phyloP scores from a whole-genome alignment of 1,140 invertebrate species.

The Meloidogyne chitwoodi region DNA sequence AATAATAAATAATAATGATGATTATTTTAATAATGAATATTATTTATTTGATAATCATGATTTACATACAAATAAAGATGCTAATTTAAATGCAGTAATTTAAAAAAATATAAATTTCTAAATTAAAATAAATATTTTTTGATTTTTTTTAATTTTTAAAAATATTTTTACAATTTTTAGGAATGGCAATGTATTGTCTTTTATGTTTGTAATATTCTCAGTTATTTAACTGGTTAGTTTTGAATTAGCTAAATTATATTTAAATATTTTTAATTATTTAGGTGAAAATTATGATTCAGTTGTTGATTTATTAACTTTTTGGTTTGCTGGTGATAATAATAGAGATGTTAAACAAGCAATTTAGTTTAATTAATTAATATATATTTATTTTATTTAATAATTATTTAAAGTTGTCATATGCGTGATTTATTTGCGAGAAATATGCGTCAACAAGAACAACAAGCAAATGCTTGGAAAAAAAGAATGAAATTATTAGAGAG shows the following conservation, averaged over 20 bases:
- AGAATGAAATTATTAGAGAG: slow-evolving; percentile 11
- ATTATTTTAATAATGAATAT: not conserved
- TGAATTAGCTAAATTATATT: not conserved
- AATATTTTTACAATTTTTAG: slow-evolving; percentile 10
- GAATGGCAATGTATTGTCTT: slow-evolving; percentile 46
- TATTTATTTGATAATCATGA: slow-evolving; percentile 1
- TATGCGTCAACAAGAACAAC: slow-evolving; percentile 25
- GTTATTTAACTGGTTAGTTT: slow-evolving; percentile 31
- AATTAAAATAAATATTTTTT: not conserved
- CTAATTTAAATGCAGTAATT: slow-evolving; percentile 24
- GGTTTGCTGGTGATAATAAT: slow-evolving; percentile 34
- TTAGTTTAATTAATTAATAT: slow-evolving; percentile 10
- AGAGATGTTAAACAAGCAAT: slow-evolving; percentile 42
- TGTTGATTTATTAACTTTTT: slow-evolving; percentile 38
- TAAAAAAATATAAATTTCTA: not conserved
- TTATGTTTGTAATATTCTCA: slow-evolving; percentile 44
- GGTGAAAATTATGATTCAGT: slow-evolving; percentile 44
- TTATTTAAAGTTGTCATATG: slow-evolving; percentile 25
- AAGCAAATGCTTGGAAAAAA: slow-evolving; percentile 6
- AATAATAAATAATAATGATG: not conserved
- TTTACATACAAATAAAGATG: slow-evolving; percentile 16
- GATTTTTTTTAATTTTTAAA: not conserved
- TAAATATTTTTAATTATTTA: not conserved
- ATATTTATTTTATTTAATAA: not conserved
- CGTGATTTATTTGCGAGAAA: slow-evolving; percentile 24